Conservation (phyloP, 2,113 vertebrate species). For the Platanista minor region DNA sequence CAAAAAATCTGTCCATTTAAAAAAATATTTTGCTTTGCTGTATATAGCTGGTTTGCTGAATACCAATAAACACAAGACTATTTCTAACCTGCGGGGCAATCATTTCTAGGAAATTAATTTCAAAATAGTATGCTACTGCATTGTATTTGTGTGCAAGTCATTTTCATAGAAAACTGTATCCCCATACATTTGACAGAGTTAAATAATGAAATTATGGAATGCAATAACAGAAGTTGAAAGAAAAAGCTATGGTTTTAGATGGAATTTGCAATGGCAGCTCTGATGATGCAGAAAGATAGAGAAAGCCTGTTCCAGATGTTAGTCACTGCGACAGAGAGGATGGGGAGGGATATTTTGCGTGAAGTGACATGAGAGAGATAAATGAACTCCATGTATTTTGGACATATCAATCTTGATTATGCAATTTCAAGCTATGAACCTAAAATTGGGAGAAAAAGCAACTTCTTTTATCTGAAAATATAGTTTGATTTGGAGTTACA, state of each 20-base stretch:
- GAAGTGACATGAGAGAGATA: not conserved
- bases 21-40: not conserved
- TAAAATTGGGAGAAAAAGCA: not conserved
- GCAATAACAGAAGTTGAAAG: not conserved
- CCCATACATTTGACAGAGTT: slow-evolving; percentile 1
- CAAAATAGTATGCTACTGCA: not conserved
- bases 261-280: slow-evolving; percentile 51
- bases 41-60: not conserved
- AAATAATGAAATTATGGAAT: slow-evolving; percentile 51
- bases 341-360: not conserved
- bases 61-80: not conserved
- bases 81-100: not conserved
- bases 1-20: not conserved
- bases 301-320: not conserved
- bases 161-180: slow-evolving; percentile 17
- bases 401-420: slow-evolving; percentile 9
- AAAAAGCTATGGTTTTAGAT: slow-evolving; percentile 32
- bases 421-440: not conserved
- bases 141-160: not conserved
- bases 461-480: not conserved
- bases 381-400: not conserved
- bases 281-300: slow-evolving; percentile 22
- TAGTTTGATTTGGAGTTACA: not conserved
- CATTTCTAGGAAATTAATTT: slow-evolving; percentile 59
- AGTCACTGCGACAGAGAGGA: not conserved